phyloP scores from a whole-genome alignment of 2,888 invertebrate genomes.

The Crossocerus cetratus region DNA sequence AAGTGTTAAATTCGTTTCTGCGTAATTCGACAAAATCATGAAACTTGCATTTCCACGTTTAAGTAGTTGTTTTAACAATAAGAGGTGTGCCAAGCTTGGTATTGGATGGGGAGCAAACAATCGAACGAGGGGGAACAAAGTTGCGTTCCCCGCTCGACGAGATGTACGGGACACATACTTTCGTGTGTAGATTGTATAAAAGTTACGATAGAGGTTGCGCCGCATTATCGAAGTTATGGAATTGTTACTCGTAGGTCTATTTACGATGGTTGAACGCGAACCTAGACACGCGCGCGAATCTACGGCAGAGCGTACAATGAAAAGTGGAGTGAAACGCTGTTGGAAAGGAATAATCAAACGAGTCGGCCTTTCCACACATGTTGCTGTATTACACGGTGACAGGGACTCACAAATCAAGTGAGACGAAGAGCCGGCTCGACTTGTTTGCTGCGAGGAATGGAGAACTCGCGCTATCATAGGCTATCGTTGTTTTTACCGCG shows the following conservation, averaged over 20 bases:
- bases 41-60: no score
- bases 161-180: conserved; percentile 42
- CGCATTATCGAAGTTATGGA: conserved; percentile 59
- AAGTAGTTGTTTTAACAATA: no score
- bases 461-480: conserved; percentile 25
- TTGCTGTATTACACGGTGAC: no score
- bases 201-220: conserved; percentile 50
- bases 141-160: no score
- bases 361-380: no score
- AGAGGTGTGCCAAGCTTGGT: no score
- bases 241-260: conserved; percentile 63
- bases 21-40: no score
- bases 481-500: not conserved
- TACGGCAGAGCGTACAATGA: conserved; percentile 20
- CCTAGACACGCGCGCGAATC: conserved; percentile 30
- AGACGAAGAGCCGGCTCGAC: conserved; percentile 12
- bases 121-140: no score
- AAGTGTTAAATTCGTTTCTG: no score
- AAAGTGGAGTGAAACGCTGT: not conserved
- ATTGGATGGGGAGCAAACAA: no score
- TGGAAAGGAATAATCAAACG: no score
- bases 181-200: conserved; percentile 65
- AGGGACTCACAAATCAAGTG: no score
- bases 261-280: conserved; percentile 50
- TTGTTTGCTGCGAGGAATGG: conserved; percentile 37